Evolutionary conservation across 2,113 vertebrate species (phyloP), one percentile per base, ranked within the genome.

Genomic region (Hydrochoerus hydrochaeris): DNA sequence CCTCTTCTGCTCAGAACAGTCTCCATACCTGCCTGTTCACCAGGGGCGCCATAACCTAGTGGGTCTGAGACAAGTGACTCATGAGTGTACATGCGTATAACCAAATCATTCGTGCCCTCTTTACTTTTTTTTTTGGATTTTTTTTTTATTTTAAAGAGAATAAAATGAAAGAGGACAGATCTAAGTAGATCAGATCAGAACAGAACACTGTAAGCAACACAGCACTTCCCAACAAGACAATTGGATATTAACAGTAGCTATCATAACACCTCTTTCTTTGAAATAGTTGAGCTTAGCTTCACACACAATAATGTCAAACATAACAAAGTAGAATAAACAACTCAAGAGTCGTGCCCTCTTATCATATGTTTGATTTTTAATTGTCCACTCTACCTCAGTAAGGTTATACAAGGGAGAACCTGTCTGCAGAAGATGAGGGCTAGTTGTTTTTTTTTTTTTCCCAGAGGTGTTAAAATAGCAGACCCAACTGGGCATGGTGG

Each of bases 311-410:
- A n/a, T n/a, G n/a, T n/a, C n/a, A n/a, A n/a, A n/a, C n/a, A n/a
- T n/a, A n/a, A n/a, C n/a, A n/a, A n/a, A n/a, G n/a, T n/a, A n/a
- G n/a, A n/a, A n/a, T n/a, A n/a, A n/a, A n/a, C n/a, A n/a, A n/a
- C n/a, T n/a, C n/a, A n/a, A n/a, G n/a, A n/a, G n/a, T 1, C 17
- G 6, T 10, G 11, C 24, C 1, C 38, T 41, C 1, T 12, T 24
- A 35, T 35, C 8, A 12, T 7, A 32, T 12, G 11, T 10, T 30
- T 13, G 38, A 35, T 16, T 44, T 22, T 32, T 16, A 35, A 10
- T 12, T 44, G n/a, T 75, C 54, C 41, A 8, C 17, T 58, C 17
- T 22, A 57, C 17, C 69, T 88, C 69, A 46, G 2, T 44, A 35
- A 77, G 41, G 3, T 89, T 24, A 32, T 60, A 38, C 19, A 28